Evolutionary conservation across 1,140 invertebrate genomes (phyloP).

Genomic region (Apis laboriosa): DNA sequence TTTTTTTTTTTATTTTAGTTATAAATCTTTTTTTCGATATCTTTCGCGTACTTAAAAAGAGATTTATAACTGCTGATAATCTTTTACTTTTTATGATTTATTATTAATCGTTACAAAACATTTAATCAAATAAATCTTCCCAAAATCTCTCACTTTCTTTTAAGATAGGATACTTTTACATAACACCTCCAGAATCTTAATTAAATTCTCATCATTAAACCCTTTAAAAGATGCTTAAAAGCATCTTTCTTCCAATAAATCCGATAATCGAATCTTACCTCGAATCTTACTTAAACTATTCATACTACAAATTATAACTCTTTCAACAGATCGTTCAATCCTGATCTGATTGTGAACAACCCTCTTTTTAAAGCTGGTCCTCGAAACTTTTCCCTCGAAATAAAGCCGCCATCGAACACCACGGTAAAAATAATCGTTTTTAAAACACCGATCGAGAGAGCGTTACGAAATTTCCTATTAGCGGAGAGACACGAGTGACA

Average conservation of each 20-base stretch:
- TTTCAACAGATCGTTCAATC: neutral
- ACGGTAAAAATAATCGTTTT: neutral
- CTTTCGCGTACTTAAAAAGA: no score
- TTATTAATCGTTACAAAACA: neutral
- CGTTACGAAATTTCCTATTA: constrained; percentile 22
- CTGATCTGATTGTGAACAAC: neutral
- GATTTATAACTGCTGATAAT: no score
- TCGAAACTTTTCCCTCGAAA: neutral
- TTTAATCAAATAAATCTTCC: neutral
- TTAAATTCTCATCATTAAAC: neutral
- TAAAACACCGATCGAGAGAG: constrained; percentile 1
- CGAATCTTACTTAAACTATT: neutral
- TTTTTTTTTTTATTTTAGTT: no score
- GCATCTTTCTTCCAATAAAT: neutral
- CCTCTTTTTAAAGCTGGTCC: neutral
- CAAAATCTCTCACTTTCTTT: neutral
- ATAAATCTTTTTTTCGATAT: no score
- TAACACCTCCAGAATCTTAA: neutral
- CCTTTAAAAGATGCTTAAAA: neutral
- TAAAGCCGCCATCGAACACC: neutral
- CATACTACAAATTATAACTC: neutral
- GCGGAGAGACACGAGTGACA: neutral
- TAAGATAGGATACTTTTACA: no score
- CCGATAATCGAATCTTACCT: neutral
- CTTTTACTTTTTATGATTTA: no score